Evolutionary conservation across 2,888 invertebrate genomes (phyloP), one percentile per base, ranked within the genome.

Genomic region (Hydrotaea diabolus): DNA sequence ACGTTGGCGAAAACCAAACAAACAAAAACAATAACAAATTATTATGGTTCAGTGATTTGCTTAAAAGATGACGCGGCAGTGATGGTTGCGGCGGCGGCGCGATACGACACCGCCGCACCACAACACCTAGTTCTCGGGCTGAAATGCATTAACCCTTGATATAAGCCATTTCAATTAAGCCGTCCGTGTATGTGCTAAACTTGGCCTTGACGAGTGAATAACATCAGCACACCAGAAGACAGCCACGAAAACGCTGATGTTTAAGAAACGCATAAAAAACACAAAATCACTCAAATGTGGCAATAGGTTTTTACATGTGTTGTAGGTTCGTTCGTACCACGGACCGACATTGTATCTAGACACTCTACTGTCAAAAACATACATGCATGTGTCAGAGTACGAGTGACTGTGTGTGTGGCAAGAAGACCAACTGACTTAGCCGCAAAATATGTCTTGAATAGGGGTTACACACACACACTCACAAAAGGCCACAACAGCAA

Each of bases 261-360:
- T 64, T 21, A 43, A 43, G n/a, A 71, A 57, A 69, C n/a, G n/a
- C n/a, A n/a, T n/a, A 66, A 36, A 76, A 74, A 66, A 74, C 49
- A 21, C 71, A 75, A 84, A 81, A 78, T 81, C 81, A 84, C 84
- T 84, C 81, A 76, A 79, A 79, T 81, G 81, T 84, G 66, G 84
- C 75, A 66, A 84, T 23, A 46, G n/a, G n/a, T n/a, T n/a, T 69
- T 69, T 9, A 69, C 69, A 69, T 69, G 31, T 46, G 43, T 19
- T 66, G 1, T 66, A 13, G 46, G 1, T 3, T 36, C 36, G 36
- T 8, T 36, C 36, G 5, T 36, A 3, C 36, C 39, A 1, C 39
- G 3, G 1, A 3, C 13, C 39, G 39, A 39, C 39, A 39, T 11
- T 11, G 39, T 11, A 39, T 21, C 55, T 8, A 55, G 55, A 21